Conservation (phyloP, 2,113 vertebrate genomes). For the Dascyllus trimaculatus region DNA sequence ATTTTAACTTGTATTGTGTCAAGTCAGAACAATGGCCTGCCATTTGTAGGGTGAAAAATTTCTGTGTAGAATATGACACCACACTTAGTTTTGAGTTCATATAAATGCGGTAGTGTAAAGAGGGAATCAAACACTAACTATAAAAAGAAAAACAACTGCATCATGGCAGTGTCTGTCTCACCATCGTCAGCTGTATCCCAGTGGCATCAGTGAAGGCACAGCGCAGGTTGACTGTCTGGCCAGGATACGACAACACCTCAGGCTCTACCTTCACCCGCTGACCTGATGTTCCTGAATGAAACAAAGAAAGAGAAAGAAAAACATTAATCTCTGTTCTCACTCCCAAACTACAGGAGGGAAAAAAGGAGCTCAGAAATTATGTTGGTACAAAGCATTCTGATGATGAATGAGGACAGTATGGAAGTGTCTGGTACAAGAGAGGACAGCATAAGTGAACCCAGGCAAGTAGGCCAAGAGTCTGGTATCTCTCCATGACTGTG, state of each 20-base stretch:
- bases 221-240: slow-evolving; percentile 83
- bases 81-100: slow-evolving; percentile 27
- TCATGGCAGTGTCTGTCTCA: slow-evolving; percentile 43
- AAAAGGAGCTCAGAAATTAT: slow-evolving; percentile 39
- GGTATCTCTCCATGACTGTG: slow-evolving; percentile 54
- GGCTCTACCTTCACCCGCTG: slow-evolving; percentile 83
- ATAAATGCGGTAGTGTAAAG: not conserved
- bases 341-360: slow-evolving; percentile 14
- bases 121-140: slow-evolving; percentile 42
- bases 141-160: slow-evolving; percentile 1
- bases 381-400: slow-evolving; percentile 47
- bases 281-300: slow-evolving; percentile 70
- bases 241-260: slow-evolving; percentile 85
- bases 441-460: slow-evolving; percentile 67
- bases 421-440: slow-evolving; percentile 67
- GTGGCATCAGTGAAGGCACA: slow-evolving; percentile 82
- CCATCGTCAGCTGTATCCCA: slow-evolving; percentile 78
- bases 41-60: slow-evolving; percentile 25
- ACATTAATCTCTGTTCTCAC: slow-evolving; percentile 31
- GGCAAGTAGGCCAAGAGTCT: slow-evolving; percentile 76
- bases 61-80: slow-evolving; percentile 45
- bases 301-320: slow-evolving; percentile 42
- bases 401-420: slow-evolving; percentile 72
- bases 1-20: slow-evolving; percentile 39
- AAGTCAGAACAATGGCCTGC: slow-evolving; percentile 52